These are phyloP conservation scores for Zygothrica quintamaculata DNA, from an alignment of 2,888 invertebrate genomes.

Conservation along the genomic window DNA sequence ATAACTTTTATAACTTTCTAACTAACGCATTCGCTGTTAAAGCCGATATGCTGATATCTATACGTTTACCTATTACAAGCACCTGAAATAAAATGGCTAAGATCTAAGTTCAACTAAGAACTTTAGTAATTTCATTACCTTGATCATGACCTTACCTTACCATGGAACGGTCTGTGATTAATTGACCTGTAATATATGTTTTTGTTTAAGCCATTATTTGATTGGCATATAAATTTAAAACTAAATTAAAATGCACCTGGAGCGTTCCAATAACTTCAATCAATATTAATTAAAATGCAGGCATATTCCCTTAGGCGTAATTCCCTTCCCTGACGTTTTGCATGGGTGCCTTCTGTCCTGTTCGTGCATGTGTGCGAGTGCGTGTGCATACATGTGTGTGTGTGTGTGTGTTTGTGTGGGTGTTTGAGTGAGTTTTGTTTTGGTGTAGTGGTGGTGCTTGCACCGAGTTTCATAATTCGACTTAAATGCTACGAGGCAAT, in stretches of 20 bases:
- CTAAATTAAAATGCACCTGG: conserved; percentile 64
- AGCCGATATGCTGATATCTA: conserved; percentile 2
- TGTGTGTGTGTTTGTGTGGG: conserved; percentile 13
- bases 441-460: conserved; percentile 18
- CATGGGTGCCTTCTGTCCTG: conserved; percentile 45
- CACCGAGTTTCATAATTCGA: conserved; percentile 72
- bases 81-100: too few species aligned
- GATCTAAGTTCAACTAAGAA: too few species aligned
- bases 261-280: conserved; percentile 63
- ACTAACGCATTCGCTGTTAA: conserved; percentile 6
- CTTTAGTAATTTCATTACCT: too few species aligned
- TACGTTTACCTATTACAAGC: not conserved
- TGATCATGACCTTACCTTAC: not conserved
- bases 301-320: conserved; percentile 54
- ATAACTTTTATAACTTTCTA: conserved; percentile 19
- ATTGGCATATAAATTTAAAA: conserved; percentile 39
- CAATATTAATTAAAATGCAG: conserved; percentile 81
- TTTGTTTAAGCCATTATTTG: conserved; percentile 20
- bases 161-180: not conserved
- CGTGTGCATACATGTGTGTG: conserved; percentile 10
- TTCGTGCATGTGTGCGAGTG: conserved; percentile 7
- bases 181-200: not conserved
- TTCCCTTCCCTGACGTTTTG: conserved; percentile 30
- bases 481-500: conserved; percentile 79
- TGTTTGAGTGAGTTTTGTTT: not conserved